Evolutionary conservation across 35 echinoderm and acorn worm species (phyloP).

Genomic region (Lytechinus pictus): DNA sequence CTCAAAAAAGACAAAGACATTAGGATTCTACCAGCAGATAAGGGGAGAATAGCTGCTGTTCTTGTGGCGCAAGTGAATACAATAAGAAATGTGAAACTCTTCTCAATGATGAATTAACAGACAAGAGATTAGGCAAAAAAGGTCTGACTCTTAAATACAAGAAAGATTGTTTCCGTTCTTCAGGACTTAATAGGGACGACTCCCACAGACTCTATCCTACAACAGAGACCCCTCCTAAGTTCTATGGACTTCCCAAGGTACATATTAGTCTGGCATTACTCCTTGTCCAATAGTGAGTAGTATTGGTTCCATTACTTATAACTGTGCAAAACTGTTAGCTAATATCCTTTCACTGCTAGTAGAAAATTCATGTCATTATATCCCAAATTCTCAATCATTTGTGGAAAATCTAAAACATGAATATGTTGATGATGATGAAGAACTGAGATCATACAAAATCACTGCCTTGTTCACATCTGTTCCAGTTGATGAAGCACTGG

Average conservation of each 20-base stretch:
- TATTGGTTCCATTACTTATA: constrained; percentile 44
- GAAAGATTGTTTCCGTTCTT: constrained; percentile 23
- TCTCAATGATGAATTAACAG: too few species aligned
- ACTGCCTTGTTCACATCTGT: too few species aligned
- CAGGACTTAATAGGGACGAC: constrained; percentile 8
- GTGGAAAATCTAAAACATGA: not conserved
- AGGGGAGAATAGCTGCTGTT: too few species aligned
- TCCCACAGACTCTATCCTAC: constrained; percentile 34
- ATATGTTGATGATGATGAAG: too few species aligned
- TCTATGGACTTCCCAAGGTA: constrained; percentile 39
- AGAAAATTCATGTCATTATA: not conserved
- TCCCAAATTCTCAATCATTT: constrained; percentile 24
- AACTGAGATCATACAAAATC: too few species aligned
- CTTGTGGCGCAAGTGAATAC: too few species aligned
- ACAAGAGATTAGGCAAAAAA: not conserved
- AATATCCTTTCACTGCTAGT: constrained; percentile 6
- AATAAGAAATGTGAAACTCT: too few species aligned
- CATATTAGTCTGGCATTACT: not conserved
- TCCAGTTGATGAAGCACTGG: too few species aligned
- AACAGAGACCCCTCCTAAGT: constrained; percentile 9
- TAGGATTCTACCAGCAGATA: too few species aligned
- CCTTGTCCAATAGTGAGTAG: constrained; percentile 34
- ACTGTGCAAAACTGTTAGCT: constrained; percentile 42
- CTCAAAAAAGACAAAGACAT: too few species aligned
- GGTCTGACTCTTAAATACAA: constrained; percentile 33